phyloP scores from a whole-genome alignment of 2,113 vertebrate genomes.

The Brachyhypopomus gauderio region DNA sequence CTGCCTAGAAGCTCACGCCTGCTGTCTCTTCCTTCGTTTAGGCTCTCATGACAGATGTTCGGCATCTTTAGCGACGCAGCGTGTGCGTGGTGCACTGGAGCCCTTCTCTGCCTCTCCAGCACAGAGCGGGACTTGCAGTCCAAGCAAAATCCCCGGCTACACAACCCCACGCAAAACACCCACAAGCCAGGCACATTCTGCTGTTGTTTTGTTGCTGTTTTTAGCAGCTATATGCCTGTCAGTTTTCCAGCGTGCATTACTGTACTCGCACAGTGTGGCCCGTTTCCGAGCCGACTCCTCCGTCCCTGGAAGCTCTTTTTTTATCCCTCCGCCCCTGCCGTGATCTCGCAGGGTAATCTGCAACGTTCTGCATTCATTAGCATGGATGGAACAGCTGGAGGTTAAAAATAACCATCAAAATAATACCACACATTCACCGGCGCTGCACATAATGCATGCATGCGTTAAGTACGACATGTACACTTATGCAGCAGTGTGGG shows the following conservation, averaged over 20 bases:
- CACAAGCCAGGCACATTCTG: neutral
- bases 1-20: neutral
- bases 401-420: constrained; percentile 44
- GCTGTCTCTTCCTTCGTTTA: no score
- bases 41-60: neutral
- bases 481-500: neutral
- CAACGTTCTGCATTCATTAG: constrained; percentile 19
- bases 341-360: constrained; percentile 21
- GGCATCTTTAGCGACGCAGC: neutral
- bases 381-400: neutral
- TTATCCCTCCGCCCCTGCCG: neutral
- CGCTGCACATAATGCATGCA: neutral
- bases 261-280: neutral
- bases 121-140: neutral
- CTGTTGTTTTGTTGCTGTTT: neutral
- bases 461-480: neutral
- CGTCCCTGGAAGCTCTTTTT: neutral
- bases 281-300: neutral
- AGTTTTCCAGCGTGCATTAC: neutral
- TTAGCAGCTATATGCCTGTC: neutral
- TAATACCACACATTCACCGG: neutral
- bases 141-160: neutral
- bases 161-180: neutral
- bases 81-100: neutral
- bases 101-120: neutral